phyloP scores from a whole-genome alignment of 2,113 vertebrate species.

The Callopanchax toddi region DNA sequence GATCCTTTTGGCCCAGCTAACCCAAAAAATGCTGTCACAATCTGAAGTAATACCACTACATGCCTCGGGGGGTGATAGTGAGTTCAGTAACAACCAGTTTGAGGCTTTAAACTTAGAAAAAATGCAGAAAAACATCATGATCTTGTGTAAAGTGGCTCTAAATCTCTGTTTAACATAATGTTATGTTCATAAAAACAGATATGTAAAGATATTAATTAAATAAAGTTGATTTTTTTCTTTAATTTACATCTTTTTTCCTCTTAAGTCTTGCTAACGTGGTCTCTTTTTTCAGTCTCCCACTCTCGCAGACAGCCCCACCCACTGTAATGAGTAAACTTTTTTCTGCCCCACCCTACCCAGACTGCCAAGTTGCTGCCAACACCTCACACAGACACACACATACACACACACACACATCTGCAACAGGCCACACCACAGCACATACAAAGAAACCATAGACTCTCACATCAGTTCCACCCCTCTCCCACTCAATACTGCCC shows the following conservation, averaged over 20 bases:
- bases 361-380: slow-evolving; percentile 74
- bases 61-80: not conserved
- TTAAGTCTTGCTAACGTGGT: slow-evolving; percentile 32
- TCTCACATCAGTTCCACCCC: slow-evolving; percentile 18
- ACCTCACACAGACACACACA: slow-evolving; percentile 45
- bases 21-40: too few species aligned
- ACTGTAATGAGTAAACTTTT: slow-evolving; percentile 74
- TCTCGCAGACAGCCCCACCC: slow-evolving; percentile 60
- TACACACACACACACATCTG: slow-evolving; percentile 24
- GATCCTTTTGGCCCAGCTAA: too few species aligned
- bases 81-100: too few species aligned
- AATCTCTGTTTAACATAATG: not conserved
- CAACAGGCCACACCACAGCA: slow-evolving; percentile 35
- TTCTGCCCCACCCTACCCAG: slow-evolving; percentile 67
- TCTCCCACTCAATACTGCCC: slow-evolving; percentile 39
- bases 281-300: slow-evolving; percentile 16
- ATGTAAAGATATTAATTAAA: not conserved
- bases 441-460: slow-evolving; percentile 50
- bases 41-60: not conserved
- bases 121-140: too few species aligned
- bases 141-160: too few species aligned
- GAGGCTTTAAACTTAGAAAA: too few species aligned
- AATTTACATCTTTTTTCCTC: too few species aligned
- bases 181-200: not conserved
- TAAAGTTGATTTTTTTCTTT: not conserved